phyloP scores from a whole-genome alignment of 2,888 invertebrate genomes.

The Taenaris catops region DNA sequence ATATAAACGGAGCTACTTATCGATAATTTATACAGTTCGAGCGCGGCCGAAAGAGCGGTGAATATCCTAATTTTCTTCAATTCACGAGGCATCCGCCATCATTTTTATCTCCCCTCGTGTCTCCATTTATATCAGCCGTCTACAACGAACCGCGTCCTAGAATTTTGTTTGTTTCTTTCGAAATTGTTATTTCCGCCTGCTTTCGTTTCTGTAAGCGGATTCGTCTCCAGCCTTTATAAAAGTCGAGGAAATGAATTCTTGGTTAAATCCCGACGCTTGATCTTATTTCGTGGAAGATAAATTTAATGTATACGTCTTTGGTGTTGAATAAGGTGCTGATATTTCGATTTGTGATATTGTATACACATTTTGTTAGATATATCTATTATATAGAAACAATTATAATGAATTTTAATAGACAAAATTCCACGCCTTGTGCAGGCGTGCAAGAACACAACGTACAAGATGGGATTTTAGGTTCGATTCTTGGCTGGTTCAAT shows the following conservation, averaged over 20 bases:
- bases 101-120: conserved; percentile 75
- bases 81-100: conserved; percentile 73
- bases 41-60: conserved; percentile 54
- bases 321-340: conserved; percentile 9
- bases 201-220: conserved; percentile 71
- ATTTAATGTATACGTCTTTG: conserved; percentile 34
- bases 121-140: conserved; percentile 68
- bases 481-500: no score
- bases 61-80: conserved; percentile 73
- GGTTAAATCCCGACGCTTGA: conserved; percentile 55
- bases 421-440: no score
- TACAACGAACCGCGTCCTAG: conserved; percentile 63
- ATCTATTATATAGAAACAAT: no score
- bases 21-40: conserved; percentile 59
- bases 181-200: conserved; percentile 75
- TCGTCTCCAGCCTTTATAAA: conserved; percentile 60
- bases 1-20: conserved; percentile 36
- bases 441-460: no score
- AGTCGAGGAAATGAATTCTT: conserved; percentile 67
- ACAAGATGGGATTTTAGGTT: no score
- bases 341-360: neutral
- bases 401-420: no score
- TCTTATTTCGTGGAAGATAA: conserved; percentile 46
- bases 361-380: no score
- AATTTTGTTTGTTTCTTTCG: conserved; percentile 73